Base-by-base conservation (phyloP, 1,140 invertebrate genomes). In the Tetranychus urticae region DNA sequence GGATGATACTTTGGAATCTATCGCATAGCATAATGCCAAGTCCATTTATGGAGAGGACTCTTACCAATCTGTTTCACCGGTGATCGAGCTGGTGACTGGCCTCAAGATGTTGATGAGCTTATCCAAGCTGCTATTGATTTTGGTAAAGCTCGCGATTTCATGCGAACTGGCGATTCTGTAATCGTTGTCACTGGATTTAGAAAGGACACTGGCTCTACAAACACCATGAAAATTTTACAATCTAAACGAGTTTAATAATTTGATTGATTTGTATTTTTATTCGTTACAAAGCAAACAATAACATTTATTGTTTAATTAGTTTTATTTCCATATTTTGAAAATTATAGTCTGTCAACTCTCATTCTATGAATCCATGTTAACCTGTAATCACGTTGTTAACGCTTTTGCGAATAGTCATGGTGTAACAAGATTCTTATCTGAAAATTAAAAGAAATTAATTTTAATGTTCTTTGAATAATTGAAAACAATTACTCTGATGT, bases 41-140 rank as follows among this genome's bases (percentile, higher is more conserved):
- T 83, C 56, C 92, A 98, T 76, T 75, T 99, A 4, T 93, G 84
- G 75, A 79, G 94, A 64, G 94, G 88, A 56, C 83, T 98, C 66
- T 79, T 97, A 68, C 96, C 96, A 33, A 78, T 98, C 59, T 78
- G 86, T 65, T 91, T 75, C 74, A 72, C 46, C 50, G 12, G 50
- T 31, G 62, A 46, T 0, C 46, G 57, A 4, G 13, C 13, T 1
- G 57, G 54, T 42, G 88, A 89, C 69, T 98, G 94, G 93, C 72
- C 90, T 61, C 87, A 88, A 68, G 93, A 98, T 73, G 88, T 98
- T 14, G 91, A 98, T 72, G 80, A 79, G 54, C 81, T 94, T 64
- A 88, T 97, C 3, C 81, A 90, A 68, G 82, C 79, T 68, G 91
- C 87, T 31, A 77, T 98, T 59, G 77, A 83, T 60, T 84, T 91